phyloP scores from a whole-genome alignment of 2,113 vertebrate genomes.

The Hymenochirus boettgeri region DNA sequence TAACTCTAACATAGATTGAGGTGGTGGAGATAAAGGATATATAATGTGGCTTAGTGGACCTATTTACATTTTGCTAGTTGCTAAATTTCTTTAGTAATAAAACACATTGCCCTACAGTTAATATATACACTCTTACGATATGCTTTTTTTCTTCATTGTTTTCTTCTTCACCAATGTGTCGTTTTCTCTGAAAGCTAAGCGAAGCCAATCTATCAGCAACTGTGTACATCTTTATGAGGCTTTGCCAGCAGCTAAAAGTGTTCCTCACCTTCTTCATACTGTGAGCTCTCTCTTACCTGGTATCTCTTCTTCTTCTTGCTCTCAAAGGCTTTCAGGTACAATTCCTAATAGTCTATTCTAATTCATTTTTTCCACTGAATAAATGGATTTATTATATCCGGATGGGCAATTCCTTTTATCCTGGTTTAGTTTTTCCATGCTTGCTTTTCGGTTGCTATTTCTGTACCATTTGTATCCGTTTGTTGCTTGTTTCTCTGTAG shows the following conservation, averaged over 20 bases:
- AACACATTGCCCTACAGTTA: too few species aligned
- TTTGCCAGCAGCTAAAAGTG: constrained; percentile 95
- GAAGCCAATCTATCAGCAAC: constrained; percentile 99
- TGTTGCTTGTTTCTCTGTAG: too few species aligned
- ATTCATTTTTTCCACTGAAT: too few species aligned
- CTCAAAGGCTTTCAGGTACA: constrained; percentile 97
- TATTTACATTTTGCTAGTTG: too few species aligned
- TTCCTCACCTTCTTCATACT: constrained; percentile 96
- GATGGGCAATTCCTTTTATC: too few species aligned
- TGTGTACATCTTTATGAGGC: constrained; percentile 94
- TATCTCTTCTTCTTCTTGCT: constrained; percentile 95
- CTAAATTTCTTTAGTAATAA: too few species aligned
- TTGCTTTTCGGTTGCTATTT: background rate
- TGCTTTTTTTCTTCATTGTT: constrained; percentile 10
- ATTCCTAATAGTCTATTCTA: constrained; percentile 55
- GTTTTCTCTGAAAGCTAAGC: constrained; percentile 80
- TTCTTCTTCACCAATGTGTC: background rate
- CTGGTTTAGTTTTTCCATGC: too few species aligned
- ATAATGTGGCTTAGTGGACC: too few species aligned
- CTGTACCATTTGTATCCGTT: background rate
- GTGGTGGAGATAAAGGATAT: too few species aligned
- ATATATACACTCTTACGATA: too few species aligned
- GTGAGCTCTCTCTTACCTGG: constrained; percentile 97
- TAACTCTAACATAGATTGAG: too few species aligned
- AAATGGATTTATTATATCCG: too few species aligned